phyloP scores from a whole-genome alignment of 2,113 vertebrate genomes.

The Donacobius atricapilla region DNA sequence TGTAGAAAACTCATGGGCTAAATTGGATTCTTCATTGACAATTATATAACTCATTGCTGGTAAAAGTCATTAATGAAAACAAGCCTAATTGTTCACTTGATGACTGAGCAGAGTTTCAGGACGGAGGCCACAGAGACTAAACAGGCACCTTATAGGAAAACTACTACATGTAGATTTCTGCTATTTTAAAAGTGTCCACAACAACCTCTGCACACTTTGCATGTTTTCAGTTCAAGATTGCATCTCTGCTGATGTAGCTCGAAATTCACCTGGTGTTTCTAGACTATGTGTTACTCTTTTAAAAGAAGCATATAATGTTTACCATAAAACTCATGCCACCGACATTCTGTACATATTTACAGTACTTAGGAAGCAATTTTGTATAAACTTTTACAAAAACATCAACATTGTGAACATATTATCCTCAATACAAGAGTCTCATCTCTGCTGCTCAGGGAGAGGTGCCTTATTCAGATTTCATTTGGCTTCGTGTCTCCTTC shows the following conservation, averaged over 20 bases:
- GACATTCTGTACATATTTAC: constrained; percentile 27
- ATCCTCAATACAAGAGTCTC: not conserved
- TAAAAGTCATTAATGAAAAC: constrained; percentile 63
- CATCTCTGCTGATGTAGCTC: not conserved
- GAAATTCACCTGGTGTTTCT: not conserved
- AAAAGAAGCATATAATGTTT: constrained; percentile 28
- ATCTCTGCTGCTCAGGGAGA: not conserved
- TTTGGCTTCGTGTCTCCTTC: not conserved
- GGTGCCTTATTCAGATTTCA: not conserved
- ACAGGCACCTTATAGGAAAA: not conserved
- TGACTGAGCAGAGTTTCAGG: constrained; percentile 35
- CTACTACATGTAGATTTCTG: not conserved
- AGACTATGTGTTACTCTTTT: not conserved
- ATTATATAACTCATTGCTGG: constrained; percentile 33
- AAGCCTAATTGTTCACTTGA: constrained; percentile 47
- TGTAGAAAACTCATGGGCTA: constrained; percentile 31
- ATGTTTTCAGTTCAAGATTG: not conserved
- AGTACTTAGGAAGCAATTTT: not conserved
- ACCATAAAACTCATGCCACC: constrained; percentile 15
- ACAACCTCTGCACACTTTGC: not conserved
- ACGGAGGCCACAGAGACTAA: not conserved
- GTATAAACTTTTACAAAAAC: not conserved
- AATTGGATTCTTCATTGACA: constrained; percentile 63
- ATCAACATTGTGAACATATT: not conserved
- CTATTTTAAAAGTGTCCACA: not conserved